Conservation (phyloP, 2,113 vertebrate species). For the Gadus macrocephalus region DNA sequence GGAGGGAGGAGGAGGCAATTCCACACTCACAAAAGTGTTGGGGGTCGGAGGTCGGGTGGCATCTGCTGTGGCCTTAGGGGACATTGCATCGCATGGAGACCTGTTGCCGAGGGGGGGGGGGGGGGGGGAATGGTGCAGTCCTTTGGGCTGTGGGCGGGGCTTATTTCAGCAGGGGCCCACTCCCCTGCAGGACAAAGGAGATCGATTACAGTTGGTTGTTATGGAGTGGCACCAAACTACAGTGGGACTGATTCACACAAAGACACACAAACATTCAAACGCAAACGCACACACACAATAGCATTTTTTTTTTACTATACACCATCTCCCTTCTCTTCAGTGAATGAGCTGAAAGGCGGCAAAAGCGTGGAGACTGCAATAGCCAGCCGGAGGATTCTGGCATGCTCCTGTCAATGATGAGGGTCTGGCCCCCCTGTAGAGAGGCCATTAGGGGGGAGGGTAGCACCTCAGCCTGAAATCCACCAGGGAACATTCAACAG, state of each 20-base stretch:
- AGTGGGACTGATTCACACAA: not conserved
- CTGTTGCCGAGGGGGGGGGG: conserved; percentile 62
- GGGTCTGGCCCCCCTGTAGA: conserved; percentile 43
- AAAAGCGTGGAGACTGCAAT: conserved; percentile 27
- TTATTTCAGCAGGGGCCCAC: conserved; percentile 45
- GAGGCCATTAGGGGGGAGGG: conserved; percentile 31
- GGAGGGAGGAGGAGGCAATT: conserved; percentile 59
- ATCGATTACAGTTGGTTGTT: conserved; percentile 53
- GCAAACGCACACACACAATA: too few species aligned
- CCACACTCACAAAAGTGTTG: conserved; percentile 74
- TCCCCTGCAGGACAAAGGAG: conserved; percentile 54
- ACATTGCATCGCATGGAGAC: conserved; percentile 66
- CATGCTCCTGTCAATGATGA: conserved; percentile 46
- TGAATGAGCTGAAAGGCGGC: not conserved
- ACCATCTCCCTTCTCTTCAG: not conserved
- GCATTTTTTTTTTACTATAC: too few species aligned
- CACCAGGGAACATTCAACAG: conserved; percentile 49
- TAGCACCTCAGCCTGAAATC: conserved; percentile 44
- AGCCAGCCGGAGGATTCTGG: conserved; percentile 41
- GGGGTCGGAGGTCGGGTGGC: conserved; percentile 70
- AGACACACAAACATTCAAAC: not conserved
- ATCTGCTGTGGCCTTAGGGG: conserved; percentile 73
- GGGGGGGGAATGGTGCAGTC: conserved; percentile 46
- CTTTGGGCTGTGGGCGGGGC: conserved; percentile 55
- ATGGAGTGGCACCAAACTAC: conserved; percentile 20